Base-by-base conservation (phyloP, 2,888 invertebrate genomes). In the Acronicta psi region DNA sequence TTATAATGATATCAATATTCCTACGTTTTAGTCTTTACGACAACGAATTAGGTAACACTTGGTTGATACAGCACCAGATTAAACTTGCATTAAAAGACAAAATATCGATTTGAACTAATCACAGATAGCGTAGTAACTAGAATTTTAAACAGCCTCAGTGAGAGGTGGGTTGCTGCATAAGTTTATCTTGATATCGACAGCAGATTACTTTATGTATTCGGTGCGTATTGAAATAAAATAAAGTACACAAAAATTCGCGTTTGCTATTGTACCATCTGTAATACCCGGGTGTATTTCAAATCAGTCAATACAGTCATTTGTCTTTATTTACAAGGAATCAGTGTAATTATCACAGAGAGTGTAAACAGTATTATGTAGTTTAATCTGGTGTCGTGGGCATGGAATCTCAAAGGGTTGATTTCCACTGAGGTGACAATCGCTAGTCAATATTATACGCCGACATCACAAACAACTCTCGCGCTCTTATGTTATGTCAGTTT, bases 371-470 rank as follows among this genome's bases (percentile, higher is more conserved):
- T 0, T n/a, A 18, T 59, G 55, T 49, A 58, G 69, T 85, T 77
- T 79, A 73, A 82, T 75, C 71, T 79, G 65, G 61, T 59, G 74
- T 43, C 76, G 81, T 75, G 71, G 89, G 84, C 60, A 63, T 62
- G 84, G 86, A 90, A 86, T 89, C 88, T 90, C 88, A 80, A 67
- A 59, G 76, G 69, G 80, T 75, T 73, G 85, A 79, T 86, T 82
- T 87, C 88, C 89, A 77, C 84, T 84, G 88, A 87, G 74, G 82
- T 87, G 91, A 87, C 91, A 82, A 83, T 81, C 85, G 88, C 93
- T 93, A 93, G 93, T 93, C 93, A 91, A 84, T 81, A 81, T 82
- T 71, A 74, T 86, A 85, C 88, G 91, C 90, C 92, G 82, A 68
- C 93, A 92, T 92, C 92, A 91, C 92, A 91, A 82, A 55, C 51